Conservation (phyloP, 2,888 invertebrate species). For the Microctonus aethiopoides region DNA sequence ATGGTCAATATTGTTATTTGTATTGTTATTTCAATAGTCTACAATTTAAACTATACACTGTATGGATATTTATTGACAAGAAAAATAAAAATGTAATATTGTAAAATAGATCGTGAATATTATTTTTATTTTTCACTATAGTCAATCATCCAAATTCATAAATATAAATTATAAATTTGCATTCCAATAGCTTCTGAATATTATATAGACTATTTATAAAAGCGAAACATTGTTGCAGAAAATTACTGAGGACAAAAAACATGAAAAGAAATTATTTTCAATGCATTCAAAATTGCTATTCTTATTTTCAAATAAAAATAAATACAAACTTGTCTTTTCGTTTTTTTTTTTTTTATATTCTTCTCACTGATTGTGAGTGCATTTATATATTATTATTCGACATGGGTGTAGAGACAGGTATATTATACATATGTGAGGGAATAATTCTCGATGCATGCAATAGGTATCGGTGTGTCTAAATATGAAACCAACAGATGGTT, state of each 20-base stretch:
- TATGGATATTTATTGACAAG: neutral
- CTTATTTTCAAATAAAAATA: neutral
- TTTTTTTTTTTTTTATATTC: neutral
- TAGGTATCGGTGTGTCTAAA: neutral
- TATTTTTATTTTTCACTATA: neutral
- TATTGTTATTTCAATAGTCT: too few species aligned
- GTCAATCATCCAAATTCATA: neutral
- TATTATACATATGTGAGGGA: neutral
- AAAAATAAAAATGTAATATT: neutral
- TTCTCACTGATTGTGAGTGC: neutral
- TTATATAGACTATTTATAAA: neutral
- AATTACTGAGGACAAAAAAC: neutral
- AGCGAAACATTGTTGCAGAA: neutral
- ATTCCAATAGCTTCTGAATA: neutral
- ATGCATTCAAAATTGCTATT: neutral
- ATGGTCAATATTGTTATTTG: too few species aligned
- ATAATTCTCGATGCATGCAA: neutral
- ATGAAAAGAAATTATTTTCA: neutral
- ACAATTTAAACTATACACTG: too few species aligned
- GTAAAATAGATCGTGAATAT: too few species aligned
- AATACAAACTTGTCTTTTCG: too few species aligned
- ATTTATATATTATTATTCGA: neutral
- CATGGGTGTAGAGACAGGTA: neutral
- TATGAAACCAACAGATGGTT: neutral
- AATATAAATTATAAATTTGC: neutral